phyloP scores from a whole-genome alignment of 2,113 vertebrate species.

The Sprattus sprattus region DNA sequence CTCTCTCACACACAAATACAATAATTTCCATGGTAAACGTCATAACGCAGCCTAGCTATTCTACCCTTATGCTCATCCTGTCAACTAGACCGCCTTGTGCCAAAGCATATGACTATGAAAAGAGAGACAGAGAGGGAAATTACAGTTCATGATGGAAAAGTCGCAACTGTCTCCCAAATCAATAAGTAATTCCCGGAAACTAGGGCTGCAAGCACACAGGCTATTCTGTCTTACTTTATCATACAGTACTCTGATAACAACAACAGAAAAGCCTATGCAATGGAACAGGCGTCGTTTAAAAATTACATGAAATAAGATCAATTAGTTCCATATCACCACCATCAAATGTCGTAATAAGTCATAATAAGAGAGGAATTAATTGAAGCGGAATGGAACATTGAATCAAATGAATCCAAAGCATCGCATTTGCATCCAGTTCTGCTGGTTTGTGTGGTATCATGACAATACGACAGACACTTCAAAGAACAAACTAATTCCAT shows the following conservation, averaged over 20 bases:
- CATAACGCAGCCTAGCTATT: not conserved
- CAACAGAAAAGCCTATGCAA: not conserved
- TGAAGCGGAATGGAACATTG: slow-evolving; percentile 7
- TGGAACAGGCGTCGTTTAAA: not conserved
- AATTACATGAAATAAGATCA: not conserved
- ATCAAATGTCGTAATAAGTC: not conserved
- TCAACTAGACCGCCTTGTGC: not conserved
- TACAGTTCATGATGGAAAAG: slow-evolving; percentile 5
- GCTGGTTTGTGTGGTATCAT: not conserved
- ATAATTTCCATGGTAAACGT: not conserved
- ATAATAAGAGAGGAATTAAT: slow-evolving; percentile 1
- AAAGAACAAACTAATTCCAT: slow-evolving; percentile 25
- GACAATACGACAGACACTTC: slow-evolving; percentile 20
- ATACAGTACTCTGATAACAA: not conserved
- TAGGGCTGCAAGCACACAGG: not conserved
- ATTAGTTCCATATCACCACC: not conserved
- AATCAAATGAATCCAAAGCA: slow-evolving; percentile 15
- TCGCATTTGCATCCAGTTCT: slow-evolving; percentile 8
- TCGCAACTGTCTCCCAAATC: slow-evolving; percentile 16
- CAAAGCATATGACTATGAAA: not conserved
- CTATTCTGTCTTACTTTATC: not conserved
- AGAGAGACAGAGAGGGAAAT: not conserved
- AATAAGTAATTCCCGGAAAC: slow-evolving; percentile 33
- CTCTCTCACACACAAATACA: not conserved
- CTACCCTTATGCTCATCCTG: not conserved